These are phyloP conservation scores for Ochlodes sylvanus DNA, from an alignment of 2,888 invertebrate genomes.

Conservation along the genomic window DNA sequence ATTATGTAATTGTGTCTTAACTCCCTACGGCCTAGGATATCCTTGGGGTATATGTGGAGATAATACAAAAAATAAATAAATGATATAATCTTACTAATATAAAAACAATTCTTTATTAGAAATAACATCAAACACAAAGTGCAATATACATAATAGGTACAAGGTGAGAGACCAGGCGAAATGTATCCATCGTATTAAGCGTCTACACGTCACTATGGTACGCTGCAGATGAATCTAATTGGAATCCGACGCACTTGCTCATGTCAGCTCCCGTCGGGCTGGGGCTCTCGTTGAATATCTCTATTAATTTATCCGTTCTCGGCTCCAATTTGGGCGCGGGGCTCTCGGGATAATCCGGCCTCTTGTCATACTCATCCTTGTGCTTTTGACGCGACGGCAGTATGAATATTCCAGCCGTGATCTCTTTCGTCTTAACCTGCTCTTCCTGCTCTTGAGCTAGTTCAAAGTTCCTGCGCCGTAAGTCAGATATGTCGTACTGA, in stretches of 20 bases:
- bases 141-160: slow-evolving; percentile 14
- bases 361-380: slow-evolving; percentile 61
- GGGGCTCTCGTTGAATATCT: slow-evolving; percentile 60
- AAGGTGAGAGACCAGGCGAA: slow-evolving; percentile 24
- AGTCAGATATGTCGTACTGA: slow-evolving; percentile 68
- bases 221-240: slow-evolving; percentile 59
- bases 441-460: slow-evolving; percentile 55
- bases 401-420: slow-evolving; percentile 67
- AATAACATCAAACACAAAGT: slow-evolving; percentile 18
- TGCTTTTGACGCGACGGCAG: slow-evolving; percentile 67
- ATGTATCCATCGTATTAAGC: slow-evolving; percentile 7
- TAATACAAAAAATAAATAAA: not conserved
- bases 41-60: no score
- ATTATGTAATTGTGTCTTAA: no score
- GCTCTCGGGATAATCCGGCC: slow-evolving; percentile 77
- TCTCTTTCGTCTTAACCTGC: slow-evolving; percentile 55
- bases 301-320: slow-evolving; percentile 64
- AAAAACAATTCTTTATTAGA: slow-evolving; percentile 20
- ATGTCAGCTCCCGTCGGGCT: slow-evolving; percentile 48
- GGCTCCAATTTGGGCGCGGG: slow-evolving; percentile 57
- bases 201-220: slow-evolving; percentile 61
- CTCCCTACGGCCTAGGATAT: no score
- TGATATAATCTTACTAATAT: not conserved
- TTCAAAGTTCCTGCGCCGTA: slow-evolving; percentile 59
- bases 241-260: slow-evolving; percentile 65